Base-by-base conservation (phyloP, 2,113 vertebrate species). In the Megaceryle torquata region DNA sequence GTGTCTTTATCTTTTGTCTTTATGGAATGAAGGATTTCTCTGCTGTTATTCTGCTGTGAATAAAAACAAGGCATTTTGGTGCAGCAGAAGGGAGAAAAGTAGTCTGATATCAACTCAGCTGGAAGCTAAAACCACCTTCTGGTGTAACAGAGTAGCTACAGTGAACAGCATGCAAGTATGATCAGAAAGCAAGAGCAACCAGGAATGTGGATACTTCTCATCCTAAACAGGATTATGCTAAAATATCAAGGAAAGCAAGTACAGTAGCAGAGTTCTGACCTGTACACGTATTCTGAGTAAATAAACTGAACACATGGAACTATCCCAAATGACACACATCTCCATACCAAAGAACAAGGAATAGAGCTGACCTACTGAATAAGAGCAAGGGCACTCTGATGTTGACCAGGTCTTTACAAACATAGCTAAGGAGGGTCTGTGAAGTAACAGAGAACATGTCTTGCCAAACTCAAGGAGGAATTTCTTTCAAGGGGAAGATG, bases 321-420 rank as follows among this genome's bases (percentile, higher is more conserved):
- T 80, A 9, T 78, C n/a, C 18, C 67, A 69, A 18, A 39, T 0
- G 0, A 29, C 5, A 19, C 0, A 1, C 3, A 41, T n/a, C 53
- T n/a, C 16, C 37, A 6, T 64, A 35, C 0, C 0, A 71, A 71
- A 24, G 35, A 71, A n/a, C 11, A 46, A 80, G 22, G n/a, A 37
- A 33, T 9, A 48, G 37, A 57, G 16, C 5, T 91, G 41, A 74
- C 44, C 18, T 69, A 18, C 1, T 4, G 50, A 74, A 41, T 67
- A 67, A 61, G 90, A 74, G 8, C 1, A 2, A 70, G 19, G 24
- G 9, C 53, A 24, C 26, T 70, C 68, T 80, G 54, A 53, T 37
- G 25, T 16, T 51, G 64, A 35, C 37, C 28, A 13, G 31, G 24
- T 56, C n/a, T 76, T 79, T 68, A 57, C 18, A 65, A 67, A 22